These are phyloP conservation scores for Stomorhina lunata DNA, from an alignment of 2,888 invertebrate genomes.

Conservation along the genomic window DNA sequence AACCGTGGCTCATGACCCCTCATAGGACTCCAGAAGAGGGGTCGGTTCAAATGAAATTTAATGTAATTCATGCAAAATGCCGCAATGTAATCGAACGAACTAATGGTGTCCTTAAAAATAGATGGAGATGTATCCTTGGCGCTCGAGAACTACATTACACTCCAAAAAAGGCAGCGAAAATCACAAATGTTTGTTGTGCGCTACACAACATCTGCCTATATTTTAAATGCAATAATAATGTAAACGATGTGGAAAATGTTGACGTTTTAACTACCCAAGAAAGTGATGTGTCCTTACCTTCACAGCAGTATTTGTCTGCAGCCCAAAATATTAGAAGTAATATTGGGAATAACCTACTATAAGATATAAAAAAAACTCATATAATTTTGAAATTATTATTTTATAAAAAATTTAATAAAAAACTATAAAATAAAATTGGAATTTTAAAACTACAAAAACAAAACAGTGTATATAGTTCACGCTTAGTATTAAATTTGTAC, in stretches of 20 bases:
- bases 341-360: not conserved
- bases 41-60: slow-evolving; percentile 43
- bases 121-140: too few relatives aligned
- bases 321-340: not conserved
- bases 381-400: too few relatives aligned
- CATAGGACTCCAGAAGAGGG: slow-evolving; percentile 28
- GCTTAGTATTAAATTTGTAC: too few relatives aligned
- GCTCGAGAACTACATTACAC: slow-evolving; percentile 32
- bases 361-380: too few relatives aligned
- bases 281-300: not conserved
- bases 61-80: slow-evolving; percentile 48
- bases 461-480: too few relatives aligned
- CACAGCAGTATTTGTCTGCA: not conserved
- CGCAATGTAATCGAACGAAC: too few relatives aligned
- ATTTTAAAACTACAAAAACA: too few relatives aligned
- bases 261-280: not conserved
- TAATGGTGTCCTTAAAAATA: too few relatives aligned
- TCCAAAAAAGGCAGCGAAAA: slow-evolving; percentile 16
- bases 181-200: slow-evolving; percentile 35
- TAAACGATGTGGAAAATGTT: not conserved
- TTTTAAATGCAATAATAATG: slow-evolving; percentile 4
- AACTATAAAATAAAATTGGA: too few relatives aligned
- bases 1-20: slow-evolving; percentile 45
- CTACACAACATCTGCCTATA: slow-evolving; percentile 10
- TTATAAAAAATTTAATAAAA: too few relatives aligned